Percentiles rank a stretch among this genome's conserved stretches.
Evolutionary conservation across 2,113 vertebrate genomes (phyloP).

Genomic region (Callocephalon fimbriatum): DNA sequence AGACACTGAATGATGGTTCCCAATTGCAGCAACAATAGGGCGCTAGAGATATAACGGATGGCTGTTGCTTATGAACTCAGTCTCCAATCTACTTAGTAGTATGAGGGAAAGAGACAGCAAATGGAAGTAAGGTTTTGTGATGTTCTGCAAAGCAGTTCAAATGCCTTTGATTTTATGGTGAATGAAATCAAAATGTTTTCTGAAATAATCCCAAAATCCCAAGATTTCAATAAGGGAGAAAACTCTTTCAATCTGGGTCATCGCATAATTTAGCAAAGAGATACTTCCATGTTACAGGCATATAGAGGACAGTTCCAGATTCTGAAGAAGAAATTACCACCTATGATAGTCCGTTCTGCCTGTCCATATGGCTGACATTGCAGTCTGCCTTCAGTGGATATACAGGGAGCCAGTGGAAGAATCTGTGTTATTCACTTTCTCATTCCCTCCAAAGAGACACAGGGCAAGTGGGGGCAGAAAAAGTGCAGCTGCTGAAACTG

Average conservation of each 20-base stretch:
- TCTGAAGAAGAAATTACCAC: background rate
- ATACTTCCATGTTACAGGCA: background rate
- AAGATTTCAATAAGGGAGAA: background rate
- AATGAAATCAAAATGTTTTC: background rate
- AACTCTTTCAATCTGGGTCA: background rate
- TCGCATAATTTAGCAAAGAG: background rate
- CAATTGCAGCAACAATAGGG: accelerated
- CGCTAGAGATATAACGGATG: background rate
- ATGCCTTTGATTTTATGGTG: background rate
- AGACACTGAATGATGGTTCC: background rate
- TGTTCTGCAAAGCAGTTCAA: background rate
- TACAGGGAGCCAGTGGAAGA: background rate
- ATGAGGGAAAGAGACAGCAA: background rate
- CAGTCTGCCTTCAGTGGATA: background rate
- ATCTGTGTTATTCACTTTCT: background rate
- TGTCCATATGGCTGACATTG: background rate
- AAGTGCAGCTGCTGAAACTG: background rate
- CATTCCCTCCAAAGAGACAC: background rate
- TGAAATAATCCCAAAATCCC: background rate
- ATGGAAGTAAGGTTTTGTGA: background rate
- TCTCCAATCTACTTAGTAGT: background rate
- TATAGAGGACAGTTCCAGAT: background rate
- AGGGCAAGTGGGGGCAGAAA: background rate
- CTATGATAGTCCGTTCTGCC: background rate
- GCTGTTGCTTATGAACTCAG: background rate